Base-by-base conservation (phyloP, 2,113 vertebrate genomes). In the Lophius piscatorius region DNA sequence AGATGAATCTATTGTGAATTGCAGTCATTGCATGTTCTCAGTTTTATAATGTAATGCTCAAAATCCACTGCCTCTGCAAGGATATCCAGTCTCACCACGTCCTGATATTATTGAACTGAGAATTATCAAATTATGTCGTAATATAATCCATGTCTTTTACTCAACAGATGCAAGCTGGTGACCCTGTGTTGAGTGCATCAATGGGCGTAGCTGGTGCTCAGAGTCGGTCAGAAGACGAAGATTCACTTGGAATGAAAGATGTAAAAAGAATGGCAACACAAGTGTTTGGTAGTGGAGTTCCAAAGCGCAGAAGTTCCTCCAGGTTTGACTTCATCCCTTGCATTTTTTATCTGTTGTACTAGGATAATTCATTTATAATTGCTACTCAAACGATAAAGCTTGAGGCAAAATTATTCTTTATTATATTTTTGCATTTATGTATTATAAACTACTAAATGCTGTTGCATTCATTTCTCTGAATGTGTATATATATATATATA, bases 301-400 rank as follows among this genome's bases (percentile, higher is more conserved):
- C 96, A 39, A 98, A 97, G 80, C 92, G 96, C 48, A 93, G 96
- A 82, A 98, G 96, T 87, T 98, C 96, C 14, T 97, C 95, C 60
- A 94, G 96, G 96, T 98, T 88, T 56, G 76, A 61, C 5, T 36
- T 11, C 12, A 23, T 5, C 5, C 22, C 7, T 41, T 21, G 1
- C 4, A 24, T 9, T 52, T 5, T 69, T 50, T 14, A 8, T 33
- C 29, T 5, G 36, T 3, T 40, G 1, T 23, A 22, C 0, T 24
- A 9, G 3, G 9, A 31, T 35, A 26, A 44, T 33, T 35, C 23
- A 5, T 23, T 46, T 2, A 1, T 2, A 4, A 9, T 29, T 18
- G 18, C n/a, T n/a, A n/a, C n/a, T n/a, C n/a, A n/a, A n/a, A n/a
- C n/a, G n/a, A n/a, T n/a, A n/a, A n/a, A n/a, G n/a, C n/a, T n/a